phyloP scores from a whole-genome alignment of 2,888 invertebrate genomes.

The Cephus sareptanus region DNA sequence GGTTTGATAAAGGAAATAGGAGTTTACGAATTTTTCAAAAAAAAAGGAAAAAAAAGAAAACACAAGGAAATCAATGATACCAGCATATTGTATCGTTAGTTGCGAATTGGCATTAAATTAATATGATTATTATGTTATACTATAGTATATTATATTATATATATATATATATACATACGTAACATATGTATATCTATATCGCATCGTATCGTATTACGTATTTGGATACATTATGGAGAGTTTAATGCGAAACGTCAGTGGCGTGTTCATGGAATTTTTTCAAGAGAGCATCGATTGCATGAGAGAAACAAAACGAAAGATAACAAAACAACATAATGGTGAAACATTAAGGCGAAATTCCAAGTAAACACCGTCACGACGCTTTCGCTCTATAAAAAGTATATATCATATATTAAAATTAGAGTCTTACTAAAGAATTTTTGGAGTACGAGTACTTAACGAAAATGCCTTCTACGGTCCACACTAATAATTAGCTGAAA shows the following conservation, averaged over 20 bases:
- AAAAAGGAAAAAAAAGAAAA: not conserved
- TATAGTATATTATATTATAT: conserved; percentile 3
- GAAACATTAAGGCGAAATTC: not conserved
- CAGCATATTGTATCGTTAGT: not conserved
- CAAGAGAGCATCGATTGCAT: not conserved
- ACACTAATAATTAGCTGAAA: conserved; percentile 25
- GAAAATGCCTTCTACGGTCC: conserved; percentile 46
- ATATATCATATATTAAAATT: conserved; percentile 18
- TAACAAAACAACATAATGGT: not conserved
- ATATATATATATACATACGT: conserved; percentile 4
- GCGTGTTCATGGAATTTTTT: not conserved
- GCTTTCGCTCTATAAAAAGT: not conserved
- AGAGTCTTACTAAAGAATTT: conserved; percentile 7
- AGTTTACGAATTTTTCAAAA: not conserved
- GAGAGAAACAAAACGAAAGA: too few species aligned
- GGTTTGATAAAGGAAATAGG: not conserved
- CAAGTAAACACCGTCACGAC: not conserved
- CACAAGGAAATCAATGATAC: not conserved
- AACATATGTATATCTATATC: conserved; percentile 11
- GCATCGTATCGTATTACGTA: not conserved
- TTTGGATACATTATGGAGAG: conserved; percentile 5
- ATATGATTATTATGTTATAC: not conserved
- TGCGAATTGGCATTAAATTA: not conserved
- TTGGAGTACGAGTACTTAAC: conserved; percentile 35
- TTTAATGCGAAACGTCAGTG: not conserved